These are phyloP conservation scores for Scolopax rusticola DNA, from an alignment of 2,797 vertebrate species.

Conservation along the genomic window DNA sequence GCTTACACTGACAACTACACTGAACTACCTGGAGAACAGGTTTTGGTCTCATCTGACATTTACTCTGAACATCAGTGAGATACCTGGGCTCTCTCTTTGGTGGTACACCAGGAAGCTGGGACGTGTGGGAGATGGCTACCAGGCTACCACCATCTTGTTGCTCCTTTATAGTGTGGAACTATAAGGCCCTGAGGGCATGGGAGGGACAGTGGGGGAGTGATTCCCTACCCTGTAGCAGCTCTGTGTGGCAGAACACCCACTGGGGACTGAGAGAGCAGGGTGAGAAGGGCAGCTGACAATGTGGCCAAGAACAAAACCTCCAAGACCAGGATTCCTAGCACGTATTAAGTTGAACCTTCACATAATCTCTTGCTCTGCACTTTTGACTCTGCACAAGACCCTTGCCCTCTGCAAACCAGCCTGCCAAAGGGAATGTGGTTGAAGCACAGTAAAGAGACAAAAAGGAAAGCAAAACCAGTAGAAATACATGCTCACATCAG, in stretches of 20 bases:
- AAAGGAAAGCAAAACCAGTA: not conserved
- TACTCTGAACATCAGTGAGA: not conserved
- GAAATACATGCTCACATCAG: constrained; percentile 82
- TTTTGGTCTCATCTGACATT: not conserved
- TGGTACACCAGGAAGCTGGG: not conserved
- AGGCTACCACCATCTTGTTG: not conserved
- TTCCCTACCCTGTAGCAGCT: not conserved
- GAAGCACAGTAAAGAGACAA: not conserved
- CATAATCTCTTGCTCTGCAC: not conserved
- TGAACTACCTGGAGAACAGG: not conserved
- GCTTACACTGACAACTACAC: not conserved
- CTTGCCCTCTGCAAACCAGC: not conserved
- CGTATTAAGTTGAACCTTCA: not conserved
- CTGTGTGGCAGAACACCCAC: not conserved
- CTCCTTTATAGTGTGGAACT: not conserved
- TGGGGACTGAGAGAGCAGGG: not conserved
- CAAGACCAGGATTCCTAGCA: not conserved
- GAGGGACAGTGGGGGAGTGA: not conserved
- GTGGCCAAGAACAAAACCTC: not conserved
- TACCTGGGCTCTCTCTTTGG: not conserved
- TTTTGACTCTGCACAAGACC: not conserved
- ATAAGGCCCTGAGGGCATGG: not conserved
- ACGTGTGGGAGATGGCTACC: not conserved
- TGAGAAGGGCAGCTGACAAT: not conserved
- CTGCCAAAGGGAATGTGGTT: not conserved